Percentiles rank a stretch among this genome's conserved stretches.
phyloP scores from a whole-genome alignment of 2,888 invertebrate genomes.

The Ephialtes manifestator region DNA sequence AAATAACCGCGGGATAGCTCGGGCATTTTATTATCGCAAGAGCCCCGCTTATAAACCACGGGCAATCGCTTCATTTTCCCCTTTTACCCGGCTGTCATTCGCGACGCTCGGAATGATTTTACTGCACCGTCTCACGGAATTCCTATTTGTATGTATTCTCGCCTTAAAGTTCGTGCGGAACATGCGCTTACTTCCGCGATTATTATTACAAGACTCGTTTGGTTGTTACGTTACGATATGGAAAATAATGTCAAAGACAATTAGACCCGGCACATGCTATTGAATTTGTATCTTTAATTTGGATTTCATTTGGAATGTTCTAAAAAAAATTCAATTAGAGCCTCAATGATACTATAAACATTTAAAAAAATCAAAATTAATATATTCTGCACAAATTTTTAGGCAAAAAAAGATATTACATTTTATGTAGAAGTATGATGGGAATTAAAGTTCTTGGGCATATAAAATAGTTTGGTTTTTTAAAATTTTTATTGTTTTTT shows the following conservation, averaged over 20 bases:
- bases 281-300: conserved; percentile 41
- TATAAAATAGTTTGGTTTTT: no score
- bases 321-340: background rate
- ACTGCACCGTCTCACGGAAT: conserved; percentile 69
- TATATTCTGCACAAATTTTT: no score
- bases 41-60: conserved; percentile 76
- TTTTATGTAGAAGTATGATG: no score
- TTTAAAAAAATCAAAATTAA: no score
- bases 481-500: no score
- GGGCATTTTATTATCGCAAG: conserved; percentile 77
- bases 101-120: conserved; percentile 74
- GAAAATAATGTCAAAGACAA: conserved; percentile 51
- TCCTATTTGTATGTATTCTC: conserved; percentile 38
- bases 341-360: no score
- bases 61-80: conserved; percentile 81
- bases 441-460: no score
- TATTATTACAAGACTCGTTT: conserved; percentile 65
- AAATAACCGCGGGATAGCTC: conserved; percentile 42
- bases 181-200: conserved; percentile 58
- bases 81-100: conserved; percentile 75
- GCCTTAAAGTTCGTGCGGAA: conserved; percentile 10
- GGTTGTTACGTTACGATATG: conserved; percentile 55
- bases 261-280: conserved; percentile 49
- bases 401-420: no score
- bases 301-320: conserved; percentile 28